A percentile compares a stretch with the other conserved stretches of the same genome.
These are phyloP conservation scores for Natator depressus DNA, from an alignment of 2,113 vertebrate genomes.

Conservation along the genomic window DNA sequence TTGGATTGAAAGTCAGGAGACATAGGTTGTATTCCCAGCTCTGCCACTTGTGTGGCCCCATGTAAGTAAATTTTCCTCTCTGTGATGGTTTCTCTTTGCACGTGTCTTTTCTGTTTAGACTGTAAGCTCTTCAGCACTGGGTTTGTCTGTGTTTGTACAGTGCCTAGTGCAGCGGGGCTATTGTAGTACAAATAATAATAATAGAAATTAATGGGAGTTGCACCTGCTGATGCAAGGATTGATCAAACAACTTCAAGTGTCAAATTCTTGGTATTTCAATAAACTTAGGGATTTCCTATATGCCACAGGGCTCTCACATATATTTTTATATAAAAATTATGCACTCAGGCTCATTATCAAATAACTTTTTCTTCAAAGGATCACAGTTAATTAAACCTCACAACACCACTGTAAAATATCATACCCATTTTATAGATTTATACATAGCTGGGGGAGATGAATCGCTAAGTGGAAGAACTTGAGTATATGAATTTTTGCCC, in stretches of 20 bases:
- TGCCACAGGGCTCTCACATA: not conserved
- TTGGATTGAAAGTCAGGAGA: not conserved
- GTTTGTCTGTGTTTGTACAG: too few relatives aligned
- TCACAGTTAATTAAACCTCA: constrained; percentile 6
- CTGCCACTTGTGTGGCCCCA: not conserved
- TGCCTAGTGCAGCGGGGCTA: too few relatives aligned
- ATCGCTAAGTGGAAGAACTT: not conserved
- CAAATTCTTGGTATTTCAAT: not conserved
- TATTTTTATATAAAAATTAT: not conserved
- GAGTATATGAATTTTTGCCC: not conserved
- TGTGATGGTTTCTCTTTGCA: not conserved
- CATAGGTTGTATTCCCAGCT: not conserved
- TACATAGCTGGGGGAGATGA: not conserved
- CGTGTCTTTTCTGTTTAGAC: not conserved
- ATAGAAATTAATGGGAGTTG: not conserved
- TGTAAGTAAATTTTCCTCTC: not conserved
- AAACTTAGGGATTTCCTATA: not conserved
- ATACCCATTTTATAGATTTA: not conserved
- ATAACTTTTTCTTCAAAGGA: not conserved
- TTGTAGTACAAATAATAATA: not conserved
- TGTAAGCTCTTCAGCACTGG: not conserved
- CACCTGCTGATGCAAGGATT: not conserved
- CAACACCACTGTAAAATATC: not conserved
- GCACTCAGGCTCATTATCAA: not conserved
- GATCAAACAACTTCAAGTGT: too few relatives aligned